Evolutionary conservation across 2,888 invertebrate genomes (phyloP).

Genomic region (Argyresthia albistria): DNA sequence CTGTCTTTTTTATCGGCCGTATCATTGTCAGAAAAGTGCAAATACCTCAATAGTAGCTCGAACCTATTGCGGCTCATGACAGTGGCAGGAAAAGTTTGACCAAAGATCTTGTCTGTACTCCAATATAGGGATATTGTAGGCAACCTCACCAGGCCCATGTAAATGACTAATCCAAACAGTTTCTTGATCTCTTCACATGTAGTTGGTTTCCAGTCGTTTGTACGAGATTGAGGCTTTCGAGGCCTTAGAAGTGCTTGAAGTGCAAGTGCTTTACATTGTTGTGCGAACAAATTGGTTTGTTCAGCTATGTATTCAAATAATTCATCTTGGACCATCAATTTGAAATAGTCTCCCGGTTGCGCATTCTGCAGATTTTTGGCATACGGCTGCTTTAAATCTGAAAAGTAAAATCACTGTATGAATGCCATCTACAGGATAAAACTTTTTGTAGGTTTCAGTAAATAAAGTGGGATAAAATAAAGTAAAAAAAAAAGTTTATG

Average conservation of each 20-base stretch:
- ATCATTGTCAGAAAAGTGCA: constrained; percentile 11
- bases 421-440: too few species aligned
- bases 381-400: too few species aligned
- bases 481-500: too few species aligned
- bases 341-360: too few species aligned
- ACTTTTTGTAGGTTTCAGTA: too few species aligned
- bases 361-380: too few species aligned
- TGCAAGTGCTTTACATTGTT: too few species aligned
- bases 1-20: constrained; percentile 7
- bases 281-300: too few species aligned
- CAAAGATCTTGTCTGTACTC: constrained; percentile 14
- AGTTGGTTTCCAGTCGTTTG: not conserved
- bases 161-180: constrained; percentile 16
- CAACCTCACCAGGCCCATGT: constrained; percentile 18
- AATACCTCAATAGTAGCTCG: constrained; percentile 10
- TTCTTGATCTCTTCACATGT: constrained; percentile 11
- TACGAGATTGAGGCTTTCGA: not conserved
- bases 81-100: constrained; percentile 12
- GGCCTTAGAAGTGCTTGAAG: not conserved
- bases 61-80: constrained; percentile 16
- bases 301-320: too few species aligned
- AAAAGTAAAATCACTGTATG: too few species aligned
- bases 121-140: constrained; percentile 15
- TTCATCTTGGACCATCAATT: too few species aligned
- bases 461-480: too few species aligned